Percentiles rank a stretch among this genome's conserved stretches.
Conservation (phyloP, 2,113 vertebrate genomes). For the Oxyruncus cristatus region DNA sequence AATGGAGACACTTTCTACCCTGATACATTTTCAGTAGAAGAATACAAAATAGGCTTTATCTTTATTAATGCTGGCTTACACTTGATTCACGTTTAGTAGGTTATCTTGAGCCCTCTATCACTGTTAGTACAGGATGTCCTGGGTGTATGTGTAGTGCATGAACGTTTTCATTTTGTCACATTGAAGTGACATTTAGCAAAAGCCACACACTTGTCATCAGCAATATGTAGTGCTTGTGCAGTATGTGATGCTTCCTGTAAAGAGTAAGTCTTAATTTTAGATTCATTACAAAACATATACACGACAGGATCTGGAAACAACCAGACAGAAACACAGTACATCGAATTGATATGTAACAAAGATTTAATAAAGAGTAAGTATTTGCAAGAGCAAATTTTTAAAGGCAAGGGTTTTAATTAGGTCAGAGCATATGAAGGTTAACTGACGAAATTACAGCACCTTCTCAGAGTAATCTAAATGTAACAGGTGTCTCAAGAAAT, state of each 20-base stretch:
- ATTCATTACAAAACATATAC: background rate
- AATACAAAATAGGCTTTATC: background rate
- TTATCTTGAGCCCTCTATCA: background rate
- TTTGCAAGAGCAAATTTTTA: background rate
- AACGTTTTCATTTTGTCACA: background rate
- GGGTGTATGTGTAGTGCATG: background rate
- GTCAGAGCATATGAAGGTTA: background rate
- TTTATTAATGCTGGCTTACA: background rate
- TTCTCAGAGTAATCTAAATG: background rate
- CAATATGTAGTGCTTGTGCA: background rate
- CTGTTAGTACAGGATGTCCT: background rate
- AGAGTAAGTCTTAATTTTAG: background rate
- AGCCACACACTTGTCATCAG: accelerated
- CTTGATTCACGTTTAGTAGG: background rate
- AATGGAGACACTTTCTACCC: background rate
- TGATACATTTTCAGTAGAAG: background rate
- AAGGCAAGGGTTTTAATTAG: background rate
- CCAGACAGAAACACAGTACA: accelerated
- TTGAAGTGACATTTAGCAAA: slow-evolving; percentile 8
- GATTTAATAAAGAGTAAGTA: background rate
- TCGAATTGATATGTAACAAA: accelerated
- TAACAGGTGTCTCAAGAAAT: background rate
- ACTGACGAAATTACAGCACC: background rate
- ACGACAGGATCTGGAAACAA: background rate
- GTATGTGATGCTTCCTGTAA: background rate